Conservation (phyloP, 1,140 invertebrate genomes). For the Drosophila murphyi region DNA sequence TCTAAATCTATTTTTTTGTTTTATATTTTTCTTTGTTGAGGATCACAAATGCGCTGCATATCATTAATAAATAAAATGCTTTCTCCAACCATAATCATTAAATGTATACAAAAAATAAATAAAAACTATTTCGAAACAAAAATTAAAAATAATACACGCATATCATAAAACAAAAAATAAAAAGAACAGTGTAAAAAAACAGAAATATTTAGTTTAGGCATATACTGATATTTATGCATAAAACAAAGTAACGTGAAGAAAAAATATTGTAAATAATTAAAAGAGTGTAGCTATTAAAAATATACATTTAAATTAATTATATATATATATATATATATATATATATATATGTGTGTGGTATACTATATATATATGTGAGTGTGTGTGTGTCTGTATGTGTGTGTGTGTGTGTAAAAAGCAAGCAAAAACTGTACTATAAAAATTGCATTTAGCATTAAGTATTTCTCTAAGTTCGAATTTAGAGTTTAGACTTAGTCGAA, state of each 20-base stretch:
- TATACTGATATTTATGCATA: slow-evolving; percentile 15
- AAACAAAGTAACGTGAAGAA: slow-evolving; percentile 3
- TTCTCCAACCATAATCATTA: slow-evolving; percentile 18
- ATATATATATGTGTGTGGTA: slow-evolving; percentile 33
- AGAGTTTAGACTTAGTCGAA: slow-evolving; percentile 63
- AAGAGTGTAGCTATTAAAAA: slow-evolving; percentile 70
- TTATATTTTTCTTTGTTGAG: slow-evolving; percentile 1
- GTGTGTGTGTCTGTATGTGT: slow-evolving; percentile 21
- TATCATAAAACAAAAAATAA: slow-evolving; percentile 49
- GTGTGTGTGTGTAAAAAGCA: slow-evolving; percentile 35
- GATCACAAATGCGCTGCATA: slow-evolving; percentile 59
- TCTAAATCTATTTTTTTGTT: not conserved
- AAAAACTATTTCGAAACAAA: slow-evolving; percentile 64
- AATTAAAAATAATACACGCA: slow-evolving; percentile 74
- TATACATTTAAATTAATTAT: slow-evolving; percentile 76
- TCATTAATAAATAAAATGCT: slow-evolving; percentile 49
- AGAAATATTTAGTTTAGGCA: slow-evolving; percentile 31
- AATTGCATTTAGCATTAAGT: slow-evolving; percentile 72
- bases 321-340: slow-evolving; percentile 20
- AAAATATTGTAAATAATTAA: slow-evolving; percentile 58
- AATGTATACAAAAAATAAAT: slow-evolving; percentile 11
- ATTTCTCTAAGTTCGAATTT: slow-evolving; percentile 69
- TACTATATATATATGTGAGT: slow-evolving; percentile 26
- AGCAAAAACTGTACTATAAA: slow-evolving; percentile 73
- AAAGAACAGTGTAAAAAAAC: slow-evolving; percentile 58